phyloP scores from a whole-genome alignment of 2,888 invertebrate species.

The Meganola albula region DNA sequence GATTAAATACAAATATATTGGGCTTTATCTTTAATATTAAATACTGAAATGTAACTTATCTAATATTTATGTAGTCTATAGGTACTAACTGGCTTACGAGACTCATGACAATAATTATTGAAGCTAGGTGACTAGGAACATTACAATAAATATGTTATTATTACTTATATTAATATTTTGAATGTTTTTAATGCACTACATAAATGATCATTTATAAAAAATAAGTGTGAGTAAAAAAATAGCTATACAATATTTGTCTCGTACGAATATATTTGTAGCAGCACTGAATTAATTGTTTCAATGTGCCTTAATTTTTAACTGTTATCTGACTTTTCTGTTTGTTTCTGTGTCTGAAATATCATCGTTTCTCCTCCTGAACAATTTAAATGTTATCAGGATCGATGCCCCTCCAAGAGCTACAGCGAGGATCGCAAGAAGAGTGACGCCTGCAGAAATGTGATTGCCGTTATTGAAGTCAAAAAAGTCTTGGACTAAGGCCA shows the following conservation, averaged over 20 bases:
- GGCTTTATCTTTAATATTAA: conserved; percentile 23
- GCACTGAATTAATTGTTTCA: conserved; percentile 17
- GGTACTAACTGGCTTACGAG: conserved; percentile 28
- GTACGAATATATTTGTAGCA: background rate
- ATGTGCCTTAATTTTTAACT: conserved; percentile 20
- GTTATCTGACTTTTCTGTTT: conserved; percentile 56
- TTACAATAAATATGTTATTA: conserved; percentile 22
- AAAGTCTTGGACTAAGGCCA: conserved; percentile 50
- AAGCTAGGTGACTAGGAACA: conserved; percentile 39
- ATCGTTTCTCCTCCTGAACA: conserved; percentile 40
- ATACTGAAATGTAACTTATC: conserved; percentile 40
- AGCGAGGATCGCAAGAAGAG: conserved; percentile 54
- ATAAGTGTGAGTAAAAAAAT: conserved; percentile 22
- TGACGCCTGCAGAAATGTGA: conserved; percentile 43
- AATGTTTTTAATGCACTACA: too few relatives aligned
- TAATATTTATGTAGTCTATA: conserved; percentile 22
- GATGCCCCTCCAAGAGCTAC: conserved; percentile 45
- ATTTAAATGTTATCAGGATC: conserved; percentile 55
- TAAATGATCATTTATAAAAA: conserved; percentile 22
- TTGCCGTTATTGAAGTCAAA: conserved; percentile 30
- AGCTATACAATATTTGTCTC: conserved; percentile 7
- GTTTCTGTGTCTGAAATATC: conserved; percentile 44
- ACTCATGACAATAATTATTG: conserved; percentile 31
- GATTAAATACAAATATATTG: too few relatives aligned
- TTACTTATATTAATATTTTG: too few relatives aligned